These are phyloP conservation scores for Stichopus chloronotus DNA, from an alignment of 35 echinoderm and acorn worm genomes.

Conservation along the genomic window DNA sequence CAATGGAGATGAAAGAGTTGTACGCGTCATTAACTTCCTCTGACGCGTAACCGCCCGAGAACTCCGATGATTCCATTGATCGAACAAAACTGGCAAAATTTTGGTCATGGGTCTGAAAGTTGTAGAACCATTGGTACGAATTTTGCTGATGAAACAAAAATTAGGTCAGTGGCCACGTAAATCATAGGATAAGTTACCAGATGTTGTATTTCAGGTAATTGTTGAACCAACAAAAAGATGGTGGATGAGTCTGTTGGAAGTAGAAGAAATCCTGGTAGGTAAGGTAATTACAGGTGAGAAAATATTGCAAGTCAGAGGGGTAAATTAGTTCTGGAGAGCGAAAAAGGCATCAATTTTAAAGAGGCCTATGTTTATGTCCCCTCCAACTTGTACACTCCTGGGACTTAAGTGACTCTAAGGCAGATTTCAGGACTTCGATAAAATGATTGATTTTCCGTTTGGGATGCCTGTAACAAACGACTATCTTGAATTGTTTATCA, in stretches of 20 bases:
- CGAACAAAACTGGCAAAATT: neutral
- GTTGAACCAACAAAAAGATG: neutral
- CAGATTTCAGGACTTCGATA: neutral
- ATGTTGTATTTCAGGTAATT: neutral
- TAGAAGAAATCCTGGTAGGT: neutral
- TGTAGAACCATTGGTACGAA: neutral
- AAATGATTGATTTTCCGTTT: constrained; percentile 2
- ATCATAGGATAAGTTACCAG: neutral
- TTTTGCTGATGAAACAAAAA: constrained; percentile 13
- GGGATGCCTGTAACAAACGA: neutral
- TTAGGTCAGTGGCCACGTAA: neutral
- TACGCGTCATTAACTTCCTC: neutral
- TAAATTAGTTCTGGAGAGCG: neutral
- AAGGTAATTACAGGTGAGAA: neutral
- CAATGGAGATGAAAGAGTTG: neutral
- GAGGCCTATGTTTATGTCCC: neutral
- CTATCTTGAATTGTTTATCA: neutral
- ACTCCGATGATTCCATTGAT: neutral
- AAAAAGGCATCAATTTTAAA: neutral
- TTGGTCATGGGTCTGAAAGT: neutral
- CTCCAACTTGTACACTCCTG: neutral
- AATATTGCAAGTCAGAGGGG: neutral
- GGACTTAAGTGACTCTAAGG: neutral
- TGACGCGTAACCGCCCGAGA: neutral
- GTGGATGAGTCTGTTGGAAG: neutral